phyloP scores from a whole-genome alignment of 2,888 invertebrate species.

The Dryococelus australis region DNA sequence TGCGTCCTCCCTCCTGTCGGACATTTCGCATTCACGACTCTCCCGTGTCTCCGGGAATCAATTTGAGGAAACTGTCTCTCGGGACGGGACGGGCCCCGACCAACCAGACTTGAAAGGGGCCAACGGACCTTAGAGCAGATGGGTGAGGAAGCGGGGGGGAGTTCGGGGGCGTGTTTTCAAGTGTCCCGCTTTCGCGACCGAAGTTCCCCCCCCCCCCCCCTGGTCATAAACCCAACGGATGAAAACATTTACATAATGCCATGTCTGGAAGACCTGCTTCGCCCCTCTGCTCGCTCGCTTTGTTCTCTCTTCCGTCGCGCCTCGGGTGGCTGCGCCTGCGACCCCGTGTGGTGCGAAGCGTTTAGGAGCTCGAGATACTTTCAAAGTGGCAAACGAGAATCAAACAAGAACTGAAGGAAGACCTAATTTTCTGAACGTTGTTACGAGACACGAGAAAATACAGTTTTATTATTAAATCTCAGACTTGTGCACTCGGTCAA shows the following conservation, averaged over 20 bases:
- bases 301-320: background rate
- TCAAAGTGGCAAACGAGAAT: too few species aligned
- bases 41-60: background rate
- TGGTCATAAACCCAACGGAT: background rate
- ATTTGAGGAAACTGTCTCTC: background rate
- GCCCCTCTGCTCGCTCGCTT: background rate
- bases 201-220: background rate
- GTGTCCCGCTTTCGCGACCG: background rate
- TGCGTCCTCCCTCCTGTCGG: background rate
- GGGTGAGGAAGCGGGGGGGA: too few species aligned
- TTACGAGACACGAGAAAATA: too few species aligned
- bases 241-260: conserved; percentile 10
- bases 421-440: too few species aligned
- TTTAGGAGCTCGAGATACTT: background rate
- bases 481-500: too few species aligned
- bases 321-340: background rate
- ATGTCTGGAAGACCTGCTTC: background rate
- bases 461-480: too few species aligned
- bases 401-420: too few species aligned
- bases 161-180: background rate
- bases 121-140: background rate
- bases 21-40: conserved; percentile 10
- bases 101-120: background rate
- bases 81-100: background rate
- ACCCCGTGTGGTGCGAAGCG: background rate